Conservation (phyloP, 2,113 vertebrate species). For the Xerus inauris region DNA sequence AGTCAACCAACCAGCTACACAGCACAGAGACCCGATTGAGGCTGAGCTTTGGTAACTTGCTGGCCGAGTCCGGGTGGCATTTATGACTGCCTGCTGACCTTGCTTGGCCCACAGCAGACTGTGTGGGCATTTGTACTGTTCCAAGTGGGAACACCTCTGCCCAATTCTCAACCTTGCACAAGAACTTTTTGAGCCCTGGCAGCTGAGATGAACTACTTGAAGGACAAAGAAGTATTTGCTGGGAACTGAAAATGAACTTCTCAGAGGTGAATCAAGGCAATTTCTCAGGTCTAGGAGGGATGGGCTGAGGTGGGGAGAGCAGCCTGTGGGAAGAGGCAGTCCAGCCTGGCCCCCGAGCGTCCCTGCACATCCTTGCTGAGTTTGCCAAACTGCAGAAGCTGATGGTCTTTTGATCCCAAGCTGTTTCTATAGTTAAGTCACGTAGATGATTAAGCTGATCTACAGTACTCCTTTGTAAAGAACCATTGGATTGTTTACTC, state of each 20-base stretch:
- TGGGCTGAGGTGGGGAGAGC: background rate
- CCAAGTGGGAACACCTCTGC: background rate
- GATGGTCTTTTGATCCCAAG: background rate
- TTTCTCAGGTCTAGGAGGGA: background rate
- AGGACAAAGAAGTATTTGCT: slow-evolving; percentile 63
- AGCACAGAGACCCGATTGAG: slow-evolving; percentile 36
- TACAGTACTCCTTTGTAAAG: background rate
- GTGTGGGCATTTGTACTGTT: background rate
- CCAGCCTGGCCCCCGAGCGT: fast-evolving
- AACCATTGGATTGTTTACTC: background rate
- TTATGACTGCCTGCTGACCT: slow-evolving; percentile 7
- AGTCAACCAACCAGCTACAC: background rate
- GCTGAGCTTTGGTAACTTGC: background rate
- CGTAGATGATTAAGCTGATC: background rate
- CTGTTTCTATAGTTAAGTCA: background rate
- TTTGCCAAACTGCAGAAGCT: background rate
- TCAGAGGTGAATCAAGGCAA: background rate
- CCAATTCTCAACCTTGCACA: background rate
- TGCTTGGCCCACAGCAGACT: background rate
- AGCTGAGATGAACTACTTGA: background rate
- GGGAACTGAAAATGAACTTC: background rate
- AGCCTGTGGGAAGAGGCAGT: background rate
- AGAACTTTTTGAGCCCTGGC: slow-evolving; percentile 21
- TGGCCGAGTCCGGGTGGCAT: background rate
- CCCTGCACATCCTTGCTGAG: background rate